Percentiles rank a stretch among this genome's conserved stretches.
Conservation (phyloP, 2,888 invertebrate species). For the Hydraecia micacea region DNA sequence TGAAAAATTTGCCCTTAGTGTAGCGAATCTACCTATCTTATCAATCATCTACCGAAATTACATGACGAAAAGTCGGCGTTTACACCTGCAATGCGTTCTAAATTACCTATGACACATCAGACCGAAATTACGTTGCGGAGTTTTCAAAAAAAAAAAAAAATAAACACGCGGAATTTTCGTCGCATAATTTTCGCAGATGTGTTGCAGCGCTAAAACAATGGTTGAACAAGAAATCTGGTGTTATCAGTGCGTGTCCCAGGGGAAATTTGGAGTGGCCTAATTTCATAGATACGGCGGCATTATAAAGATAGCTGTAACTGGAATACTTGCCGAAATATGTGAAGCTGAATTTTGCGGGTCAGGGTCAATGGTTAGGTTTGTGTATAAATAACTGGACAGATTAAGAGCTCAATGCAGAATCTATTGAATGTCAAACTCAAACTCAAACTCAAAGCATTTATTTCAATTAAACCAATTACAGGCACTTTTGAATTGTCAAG, state of each 20-base stretch:
- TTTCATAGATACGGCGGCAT: background rate
- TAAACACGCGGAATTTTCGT: background rate
- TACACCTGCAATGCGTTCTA: background rate
- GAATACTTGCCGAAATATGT: conserved; percentile 16
- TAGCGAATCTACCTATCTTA: too few relatives aligned
- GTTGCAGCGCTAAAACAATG: background rate
- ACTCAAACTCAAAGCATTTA: too few relatives aligned
- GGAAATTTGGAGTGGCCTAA: background rate
- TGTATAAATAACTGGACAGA: conserved; percentile 11
- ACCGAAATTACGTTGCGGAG: background rate
- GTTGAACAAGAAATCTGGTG: background rate
- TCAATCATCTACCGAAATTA: too few relatives aligned
- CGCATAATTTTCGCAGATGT: background rate
- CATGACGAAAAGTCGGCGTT: background rate
- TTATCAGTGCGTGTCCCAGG: background rate
- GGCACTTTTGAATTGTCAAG: too few relatives aligned
- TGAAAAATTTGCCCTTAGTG: too few relatives aligned
- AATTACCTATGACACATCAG: background rate
- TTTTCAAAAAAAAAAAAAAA: background rate
- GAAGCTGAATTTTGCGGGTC: background rate
- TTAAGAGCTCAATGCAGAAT: background rate
- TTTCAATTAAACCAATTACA: too few relatives aligned
- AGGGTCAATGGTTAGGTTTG: background rate
- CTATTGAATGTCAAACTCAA: background rate
- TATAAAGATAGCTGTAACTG: conserved; percentile 13